These are phyloP conservation scores for Mizuhopecten yessoensis DNA, from an alignment of 1,140 invertebrate genomes.

Conservation along the genomic window DNA sequence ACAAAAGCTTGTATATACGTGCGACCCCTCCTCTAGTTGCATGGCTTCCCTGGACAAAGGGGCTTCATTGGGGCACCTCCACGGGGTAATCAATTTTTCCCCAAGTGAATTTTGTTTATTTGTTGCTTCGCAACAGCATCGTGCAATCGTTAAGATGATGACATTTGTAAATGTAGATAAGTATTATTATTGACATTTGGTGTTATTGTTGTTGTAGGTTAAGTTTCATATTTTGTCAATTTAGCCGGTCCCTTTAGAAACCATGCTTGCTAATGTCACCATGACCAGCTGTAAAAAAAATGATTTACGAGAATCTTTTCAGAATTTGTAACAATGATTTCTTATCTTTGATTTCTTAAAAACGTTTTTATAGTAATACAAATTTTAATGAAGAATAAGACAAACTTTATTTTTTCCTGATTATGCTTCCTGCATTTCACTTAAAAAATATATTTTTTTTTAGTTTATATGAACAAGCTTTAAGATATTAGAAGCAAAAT, in stretches of 20 bases:
- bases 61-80: conserved; percentile 40
- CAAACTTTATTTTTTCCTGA: too few relatives aligned
- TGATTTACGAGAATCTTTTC: neutral
- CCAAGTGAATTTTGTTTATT: conserved; percentile 9
- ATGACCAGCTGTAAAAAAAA: conserved; percentile 19
- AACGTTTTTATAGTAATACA: too few relatives aligned
- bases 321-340: too few relatives aligned
- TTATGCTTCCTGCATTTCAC: too few relatives aligned
- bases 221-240: neutral
- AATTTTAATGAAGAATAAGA: too few relatives aligned
- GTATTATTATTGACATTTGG: neutral
- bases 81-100: conserved; percentile 43
- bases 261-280: conserved; percentile 15
- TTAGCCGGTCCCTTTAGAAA: neutral
- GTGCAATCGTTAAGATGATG: neutral
- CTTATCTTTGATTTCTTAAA: too few relatives aligned
- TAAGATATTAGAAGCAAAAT: too few relatives aligned
- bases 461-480: too few relatives aligned
- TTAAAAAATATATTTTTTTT: too few relatives aligned
- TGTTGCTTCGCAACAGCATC: conserved; percentile 31
- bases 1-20: conserved; percentile 44
- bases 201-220: neutral
- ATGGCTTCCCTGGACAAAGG: conserved; percentile 54
- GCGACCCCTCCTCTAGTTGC: conserved; percentile 45
- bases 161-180: neutral